phyloP scores from a whole-genome alignment of 2,888 invertebrate genomes.

The Tetragonula carbonaria region DNA sequence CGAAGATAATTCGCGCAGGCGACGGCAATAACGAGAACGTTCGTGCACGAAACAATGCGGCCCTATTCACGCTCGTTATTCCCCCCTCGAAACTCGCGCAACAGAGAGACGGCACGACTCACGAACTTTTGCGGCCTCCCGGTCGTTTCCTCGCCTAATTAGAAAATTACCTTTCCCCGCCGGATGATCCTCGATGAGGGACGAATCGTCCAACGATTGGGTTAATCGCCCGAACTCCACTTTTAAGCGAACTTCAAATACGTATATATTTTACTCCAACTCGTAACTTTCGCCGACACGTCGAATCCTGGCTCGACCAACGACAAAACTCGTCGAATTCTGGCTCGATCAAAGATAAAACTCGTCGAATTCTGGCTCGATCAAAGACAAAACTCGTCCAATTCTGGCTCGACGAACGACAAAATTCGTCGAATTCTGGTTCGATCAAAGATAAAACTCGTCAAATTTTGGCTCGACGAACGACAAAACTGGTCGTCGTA shows the following conservation, averaged over 20 bases:
- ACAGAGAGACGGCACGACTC: conserved; percentile 24
- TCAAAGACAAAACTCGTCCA: too few relatives aligned
- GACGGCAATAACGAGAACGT: conserved; percentile 54
- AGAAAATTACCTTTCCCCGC: conserved; percentile 43
- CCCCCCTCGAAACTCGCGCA: conserved; percentile 50
- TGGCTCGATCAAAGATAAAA: conserved; percentile 22
- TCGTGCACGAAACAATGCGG: conserved; percentile 63
- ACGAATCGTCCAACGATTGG: conserved; percentile 1
- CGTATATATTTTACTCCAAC: neutral
- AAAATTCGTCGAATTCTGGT: conserved; percentile 24
- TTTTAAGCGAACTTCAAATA: neutral
- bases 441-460: too few relatives aligned
- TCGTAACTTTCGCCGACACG: neutral
- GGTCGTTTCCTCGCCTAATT: conserved; percentile 48
- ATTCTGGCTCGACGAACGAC: conserved; percentile 1
- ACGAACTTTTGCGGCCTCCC: conserved; percentile 36
- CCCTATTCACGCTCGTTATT: conserved; percentile 61
- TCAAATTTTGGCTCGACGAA: neutral
- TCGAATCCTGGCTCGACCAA: neutral
- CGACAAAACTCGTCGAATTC: too few relatives aligned
- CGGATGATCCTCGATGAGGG: neutral
- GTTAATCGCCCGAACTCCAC: neutral
- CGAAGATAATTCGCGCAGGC: conserved; percentile 52
- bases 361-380: conserved; percentile 2
- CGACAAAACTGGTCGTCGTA: conserved; percentile 48